Base-by-base conservation (phyloP, 2,113 vertebrate species). In the Pygoscelis antarcticus region DNA sequence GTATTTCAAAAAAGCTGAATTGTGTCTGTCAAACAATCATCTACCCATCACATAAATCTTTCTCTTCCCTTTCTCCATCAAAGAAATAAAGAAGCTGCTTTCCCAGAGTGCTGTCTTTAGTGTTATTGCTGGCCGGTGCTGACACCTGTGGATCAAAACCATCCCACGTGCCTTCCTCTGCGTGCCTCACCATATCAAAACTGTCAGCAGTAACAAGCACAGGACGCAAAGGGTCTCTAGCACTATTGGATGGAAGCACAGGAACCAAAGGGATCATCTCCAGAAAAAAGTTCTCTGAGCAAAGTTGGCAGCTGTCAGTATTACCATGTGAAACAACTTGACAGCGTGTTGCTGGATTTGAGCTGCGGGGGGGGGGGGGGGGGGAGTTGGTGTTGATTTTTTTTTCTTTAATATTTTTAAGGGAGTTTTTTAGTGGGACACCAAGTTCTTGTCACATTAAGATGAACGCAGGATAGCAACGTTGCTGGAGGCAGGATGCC, bases 231-330 rank as follows among this genome's bases (percentile, higher is more conserved):
- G 84, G 71, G 75, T 90, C 72, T 88, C 83, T 65, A 72, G 77
- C 34, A 66, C 47, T 70, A 16, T 6, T 61, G 60, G 89, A 91
- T 75, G 78, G 80, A 74, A 94, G 84, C 47, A 64, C 57, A 42
- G 78, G 71, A 97, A 89, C 54, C 82, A 94, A 93, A 84, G 20
- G 36, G 70, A 97, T 77, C 54, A 80, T 54, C 87, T 92, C 70
- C 79, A 83, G 77, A 77, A 93, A 82, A 69, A 89, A 74, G 38
- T 54, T 93, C 47, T 47, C 29, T 51, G 77, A 89, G 77, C 68
- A 79, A 94, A 72, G 74, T 54, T 91, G 97, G 95, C 95, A 97
- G 86, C 75, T 96, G 90, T 92, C 97, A 94, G 93, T 89, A 83
- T 52, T 38, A 42, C 83, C 4, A 4, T 30, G 32, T 66, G 66